Conservation (phyloP, 1,140 invertebrate species). For the Tenebrio molitor region DNA sequence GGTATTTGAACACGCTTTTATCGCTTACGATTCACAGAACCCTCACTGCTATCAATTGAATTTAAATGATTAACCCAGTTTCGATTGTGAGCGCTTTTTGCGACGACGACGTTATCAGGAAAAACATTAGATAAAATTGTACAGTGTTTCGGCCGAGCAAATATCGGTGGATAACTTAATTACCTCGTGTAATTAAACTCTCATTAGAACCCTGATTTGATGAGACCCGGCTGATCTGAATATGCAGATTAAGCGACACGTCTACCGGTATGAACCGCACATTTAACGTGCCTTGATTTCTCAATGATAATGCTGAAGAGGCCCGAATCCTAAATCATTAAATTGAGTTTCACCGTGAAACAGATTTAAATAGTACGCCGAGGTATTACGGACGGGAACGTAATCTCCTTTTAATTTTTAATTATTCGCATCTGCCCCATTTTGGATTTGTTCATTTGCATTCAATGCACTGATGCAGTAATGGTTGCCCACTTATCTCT, state of each 20-base stretch:
- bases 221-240: slow-evolving; percentile 54
- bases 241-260: slow-evolving; percentile 56
- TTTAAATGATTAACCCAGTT: not conserved
- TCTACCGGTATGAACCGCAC: slow-evolving; percentile 52
- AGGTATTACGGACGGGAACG: slow-evolving; percentile 13
- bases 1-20: too few relatives aligned
- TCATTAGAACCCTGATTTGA: slow-evolving; percentile 54
- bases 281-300: slow-evolving; percentile 57
- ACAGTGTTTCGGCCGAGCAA: slow-evolving; percentile 14
- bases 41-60: not conserved
- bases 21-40: too few relatives aligned
- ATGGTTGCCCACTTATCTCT: too few relatives aligned
- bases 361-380: slow-evolving; percentile 28
- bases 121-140: slow-evolving; percentile 4
- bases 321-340: slow-evolving; percentile 25
- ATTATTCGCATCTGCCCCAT: slow-evolving; percentile 18
- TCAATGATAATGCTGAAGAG: slow-evolving; percentile 48
- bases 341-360: slow-evolving; percentile 18
- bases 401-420: slow-evolving; percentile 40
- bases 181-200: slow-evolving; percentile 55
- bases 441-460: not conserved
- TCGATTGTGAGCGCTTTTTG: not conserved
- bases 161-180: slow-evolving; percentile 50
- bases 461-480: not conserved
- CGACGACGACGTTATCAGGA: not conserved